Evolutionary conservation across 2,797 vertebrate genomes (phyloP).

Genomic region (Hydrolagus colliei): DNA sequence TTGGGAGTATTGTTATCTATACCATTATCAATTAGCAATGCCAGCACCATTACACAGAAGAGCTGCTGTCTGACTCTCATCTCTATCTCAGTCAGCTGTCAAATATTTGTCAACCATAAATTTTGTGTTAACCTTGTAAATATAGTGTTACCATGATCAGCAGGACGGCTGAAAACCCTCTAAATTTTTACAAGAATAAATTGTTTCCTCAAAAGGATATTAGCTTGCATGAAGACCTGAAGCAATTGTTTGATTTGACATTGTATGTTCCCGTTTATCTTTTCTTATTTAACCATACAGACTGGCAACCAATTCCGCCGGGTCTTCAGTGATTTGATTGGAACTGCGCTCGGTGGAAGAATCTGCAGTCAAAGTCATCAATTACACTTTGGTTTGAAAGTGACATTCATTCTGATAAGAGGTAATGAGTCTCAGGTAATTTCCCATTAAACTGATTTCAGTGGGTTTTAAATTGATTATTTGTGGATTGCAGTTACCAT

Average conservation of each 20-base stretch:
- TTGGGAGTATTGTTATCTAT: background rate
- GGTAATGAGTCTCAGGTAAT: no score
- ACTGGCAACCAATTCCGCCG: background rate
- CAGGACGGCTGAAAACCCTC: background rate
- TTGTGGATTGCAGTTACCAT: background rate
- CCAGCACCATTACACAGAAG: background rate
- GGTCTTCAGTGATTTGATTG: background rate
- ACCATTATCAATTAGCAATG: constrained; percentile 22
- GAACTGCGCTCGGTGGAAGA: background rate
- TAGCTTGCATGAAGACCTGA: background rate
- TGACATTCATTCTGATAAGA: background rate
- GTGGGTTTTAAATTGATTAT: background rate
- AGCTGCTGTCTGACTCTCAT: background rate
- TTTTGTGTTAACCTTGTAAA: constrained; percentile 18
- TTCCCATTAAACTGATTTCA: background rate
- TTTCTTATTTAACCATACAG: background rate
- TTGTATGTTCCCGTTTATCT: background rate
- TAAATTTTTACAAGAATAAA: background rate
- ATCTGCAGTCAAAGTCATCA: background rate
- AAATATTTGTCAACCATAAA: constrained; percentile 29
- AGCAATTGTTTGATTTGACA: background rate
- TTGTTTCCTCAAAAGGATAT: background rate
- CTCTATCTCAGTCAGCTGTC: constrained; percentile 2
- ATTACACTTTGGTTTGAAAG: background rate
- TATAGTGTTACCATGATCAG: background rate